These are phyloP conservation scores for Phyllotreta striolata DNA, from an alignment of 2,888 invertebrate species.

Conservation along the genomic window DNA sequence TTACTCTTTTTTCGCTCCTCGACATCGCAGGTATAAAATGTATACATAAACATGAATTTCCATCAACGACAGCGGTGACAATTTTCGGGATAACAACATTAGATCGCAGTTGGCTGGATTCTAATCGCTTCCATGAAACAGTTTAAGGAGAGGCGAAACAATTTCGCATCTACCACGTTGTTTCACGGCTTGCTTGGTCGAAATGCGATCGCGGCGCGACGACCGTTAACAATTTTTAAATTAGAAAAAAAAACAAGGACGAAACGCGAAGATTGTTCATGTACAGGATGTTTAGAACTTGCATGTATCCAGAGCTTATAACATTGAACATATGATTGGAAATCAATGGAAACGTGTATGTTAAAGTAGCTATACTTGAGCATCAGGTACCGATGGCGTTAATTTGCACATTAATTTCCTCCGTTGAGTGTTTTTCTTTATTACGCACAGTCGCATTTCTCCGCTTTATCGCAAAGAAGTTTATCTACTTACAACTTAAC, in stretches of 20 bases:
- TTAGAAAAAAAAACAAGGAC: slow-evolving; percentile 38
- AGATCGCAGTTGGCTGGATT: slow-evolving; percentile 59
- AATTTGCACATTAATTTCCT: no score
- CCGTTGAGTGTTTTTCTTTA: no score
- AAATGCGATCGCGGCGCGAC: slow-evolving; percentile 51
- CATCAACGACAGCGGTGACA: slow-evolving; percentile 30
- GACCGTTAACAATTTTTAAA: slow-evolving; percentile 47
- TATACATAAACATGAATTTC: slow-evolving; percentile 47
- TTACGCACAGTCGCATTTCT: no score
- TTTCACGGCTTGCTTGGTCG: slow-evolving; percentile 59
- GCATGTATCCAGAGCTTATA: no score
- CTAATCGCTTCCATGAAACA: slow-evolving; percentile 62
- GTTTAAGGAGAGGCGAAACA: slow-evolving; percentile 61
- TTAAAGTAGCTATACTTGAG: no score
- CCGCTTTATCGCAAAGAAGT: no score
- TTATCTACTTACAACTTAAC: no score
- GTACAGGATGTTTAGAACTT: background rate
- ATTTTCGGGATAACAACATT: slow-evolving; percentile 59
- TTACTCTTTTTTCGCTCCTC: no score
- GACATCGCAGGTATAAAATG: slow-evolving; percentile 29
- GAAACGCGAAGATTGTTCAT: slow-evolving; percentile 3
- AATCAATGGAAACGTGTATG: no score
- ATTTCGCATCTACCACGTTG: slow-evolving; percentile 60
- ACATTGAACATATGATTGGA: no score
- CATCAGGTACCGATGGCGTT: no score